A percentile compares a stretch with the other conserved stretches of the same genome.
These are phyloP conservation scores for Maniola hyperantus DNA, from an alignment of 2,888 invertebrate genomes.

Conservation along the genomic window DNA sequence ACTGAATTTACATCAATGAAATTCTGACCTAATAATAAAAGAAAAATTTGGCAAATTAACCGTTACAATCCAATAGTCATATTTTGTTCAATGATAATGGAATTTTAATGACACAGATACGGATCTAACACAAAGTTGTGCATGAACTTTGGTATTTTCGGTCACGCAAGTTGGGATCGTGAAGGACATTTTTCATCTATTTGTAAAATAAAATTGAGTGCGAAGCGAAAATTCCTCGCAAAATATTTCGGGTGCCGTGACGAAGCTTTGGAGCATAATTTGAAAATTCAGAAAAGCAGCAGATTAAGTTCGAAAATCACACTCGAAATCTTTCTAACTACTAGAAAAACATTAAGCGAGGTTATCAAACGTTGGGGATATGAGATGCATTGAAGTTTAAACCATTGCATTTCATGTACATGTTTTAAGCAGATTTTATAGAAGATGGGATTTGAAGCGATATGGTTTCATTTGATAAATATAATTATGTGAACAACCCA, in stretches of 20 bases:
- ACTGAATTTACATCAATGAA: not conserved
- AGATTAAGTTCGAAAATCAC: conserved; percentile 73
- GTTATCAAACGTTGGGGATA: conserved; percentile 64
- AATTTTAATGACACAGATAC: conserved; percentile 8
- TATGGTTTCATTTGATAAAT: not conserved
- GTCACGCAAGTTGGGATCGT: conserved; percentile 5
- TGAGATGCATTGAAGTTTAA: conserved; percentile 59
- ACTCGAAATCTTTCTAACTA: conserved; percentile 77
- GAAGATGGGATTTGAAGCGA: conserved; percentile 18
- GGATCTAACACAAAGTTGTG: conserved; percentile 18
- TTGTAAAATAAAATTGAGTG: conserved; percentile 32
- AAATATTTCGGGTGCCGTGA: conserved; percentile 40
- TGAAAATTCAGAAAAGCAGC: conserved; percentile 66
- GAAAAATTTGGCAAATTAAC: not conserved
- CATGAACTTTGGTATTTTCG: conserved; percentile 11
- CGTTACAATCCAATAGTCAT: not conserved
- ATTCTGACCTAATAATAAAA: not conserved
- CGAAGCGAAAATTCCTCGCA: conserved; percentile 38
- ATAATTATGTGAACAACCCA: not conserved
- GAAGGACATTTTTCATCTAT: conserved; percentile 9
- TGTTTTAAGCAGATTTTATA: conserved; percentile 53
- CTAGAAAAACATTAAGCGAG: conserved; percentile 73
- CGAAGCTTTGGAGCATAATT: conserved; percentile 64
- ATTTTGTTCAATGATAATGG: conserved; percentile 6
- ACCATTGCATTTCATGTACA: conserved; percentile 63